Conservation (phyloP, 2,888 invertebrate genomes). For the Acronicta aceris region DNA sequence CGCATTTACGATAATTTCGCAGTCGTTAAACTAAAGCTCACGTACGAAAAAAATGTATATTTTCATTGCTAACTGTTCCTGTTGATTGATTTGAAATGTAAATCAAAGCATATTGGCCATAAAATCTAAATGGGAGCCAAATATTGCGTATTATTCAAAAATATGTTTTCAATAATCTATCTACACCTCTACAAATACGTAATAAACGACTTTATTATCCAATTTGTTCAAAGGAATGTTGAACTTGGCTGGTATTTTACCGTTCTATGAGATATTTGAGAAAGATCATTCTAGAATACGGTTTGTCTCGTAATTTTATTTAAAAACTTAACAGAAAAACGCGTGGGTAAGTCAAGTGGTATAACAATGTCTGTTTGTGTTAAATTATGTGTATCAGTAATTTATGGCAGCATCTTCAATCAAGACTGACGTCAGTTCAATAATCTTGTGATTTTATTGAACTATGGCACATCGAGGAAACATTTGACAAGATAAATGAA, state of each 20-base stretch:
- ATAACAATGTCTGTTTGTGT: conserved; percentile 15
- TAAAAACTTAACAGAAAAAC: conserved; percentile 6
- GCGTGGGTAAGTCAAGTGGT: conserved; percentile 25
- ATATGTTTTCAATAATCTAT: conserved; percentile 22
- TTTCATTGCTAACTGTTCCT: conserved; percentile 59
- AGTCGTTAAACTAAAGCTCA: conserved; percentile 62
- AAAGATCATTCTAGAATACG: conserved; percentile 22
- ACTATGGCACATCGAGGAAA: conserved; percentile 4
- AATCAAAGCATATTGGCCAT: conserved; percentile 61
- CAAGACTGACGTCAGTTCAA: conserved; percentile 31
- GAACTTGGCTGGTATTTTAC: conserved; percentile 34
- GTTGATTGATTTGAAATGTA: conserved; percentile 61
- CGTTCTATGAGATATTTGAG: not conserved
- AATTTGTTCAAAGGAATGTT: conserved; percentile 19
- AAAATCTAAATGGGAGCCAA: conserved; percentile 62
- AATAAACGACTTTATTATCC: not conserved
- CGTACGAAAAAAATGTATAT: conserved; percentile 61
- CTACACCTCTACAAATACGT: conserved; percentile 2
- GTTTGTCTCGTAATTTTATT: conserved; percentile 15
- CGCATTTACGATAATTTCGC: conserved; percentile 58
- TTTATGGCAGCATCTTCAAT: conserved; percentile 24
- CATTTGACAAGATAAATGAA: conserved; percentile 14
- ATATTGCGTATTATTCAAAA: conserved; percentile 44
- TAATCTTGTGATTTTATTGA: conserved; percentile 33
- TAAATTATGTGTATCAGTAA: conserved; percentile 22